Conservation (phyloP, 2,113 vertebrate genomes). For the Eulemur macaco region DNA sequence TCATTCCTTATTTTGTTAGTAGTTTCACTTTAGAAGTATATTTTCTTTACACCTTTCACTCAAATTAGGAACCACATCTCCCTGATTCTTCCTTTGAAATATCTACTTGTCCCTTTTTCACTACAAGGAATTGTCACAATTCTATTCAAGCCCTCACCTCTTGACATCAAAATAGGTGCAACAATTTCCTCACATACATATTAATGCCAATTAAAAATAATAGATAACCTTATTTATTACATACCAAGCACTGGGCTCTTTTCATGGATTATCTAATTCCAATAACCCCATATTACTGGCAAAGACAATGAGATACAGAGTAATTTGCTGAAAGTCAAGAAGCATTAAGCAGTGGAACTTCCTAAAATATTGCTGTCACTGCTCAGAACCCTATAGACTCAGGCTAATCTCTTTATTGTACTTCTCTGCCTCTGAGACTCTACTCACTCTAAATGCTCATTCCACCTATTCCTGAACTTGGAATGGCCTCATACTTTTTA, state of each 20-base stretch:
- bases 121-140: background rate
- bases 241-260: background rate
- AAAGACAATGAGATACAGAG: background rate
- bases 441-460: background rate
- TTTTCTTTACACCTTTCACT: background rate
- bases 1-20: background rate
- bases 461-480: background rate
- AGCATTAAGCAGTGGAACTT: background rate
- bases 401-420: background rate
- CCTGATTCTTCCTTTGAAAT: background rate
- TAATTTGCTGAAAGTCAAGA: background rate
- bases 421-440: background rate
- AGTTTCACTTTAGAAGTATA: background rate
- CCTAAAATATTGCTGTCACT: background rate
- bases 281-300: background rate
- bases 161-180: background rate
- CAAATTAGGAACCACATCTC: background rate
- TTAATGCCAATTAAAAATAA: background rate
- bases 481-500: background rate
- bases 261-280: background rate
- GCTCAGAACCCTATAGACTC: background rate
- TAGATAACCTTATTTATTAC: background rate
- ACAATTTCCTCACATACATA: background rate
- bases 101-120: background rate
- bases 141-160: background rate